These are phyloP conservation scores for Cynopterus brachyotis DNA, from an alignment of 2,113 vertebrate genomes.

Conservation along the genomic window DNA sequence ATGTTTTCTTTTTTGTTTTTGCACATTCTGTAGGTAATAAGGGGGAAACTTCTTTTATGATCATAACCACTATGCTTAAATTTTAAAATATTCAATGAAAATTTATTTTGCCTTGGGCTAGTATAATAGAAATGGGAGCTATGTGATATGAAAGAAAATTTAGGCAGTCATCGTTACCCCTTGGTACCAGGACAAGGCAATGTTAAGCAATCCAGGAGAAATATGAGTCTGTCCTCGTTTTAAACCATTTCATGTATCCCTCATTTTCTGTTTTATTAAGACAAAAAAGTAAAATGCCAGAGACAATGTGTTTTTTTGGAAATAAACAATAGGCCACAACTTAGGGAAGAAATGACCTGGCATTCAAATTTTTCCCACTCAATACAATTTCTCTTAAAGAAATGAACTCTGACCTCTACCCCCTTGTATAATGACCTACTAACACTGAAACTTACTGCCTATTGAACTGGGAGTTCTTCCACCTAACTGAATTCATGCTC, in stretches of 20 bases:
- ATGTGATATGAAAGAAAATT: not conserved
- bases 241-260: not conserved
- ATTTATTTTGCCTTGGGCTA: not conserved
- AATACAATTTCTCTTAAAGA: not conserved
- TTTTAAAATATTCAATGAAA: constrained; percentile 21
- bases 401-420: accelerated
- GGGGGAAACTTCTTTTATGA: not conserved
- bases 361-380: not conserved
- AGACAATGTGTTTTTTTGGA: not conserved
- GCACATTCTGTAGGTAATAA: not conserved
- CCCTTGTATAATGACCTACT: accelerated
- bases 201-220: not conserved
- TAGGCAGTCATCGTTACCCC: not conserved
- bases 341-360: not conserved
- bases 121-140: not conserved
- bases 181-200: not conserved
- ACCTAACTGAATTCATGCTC: accelerated
- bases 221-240: not conserved
- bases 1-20: not conserved
- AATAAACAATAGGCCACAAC: not conserved
- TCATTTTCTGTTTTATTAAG: not conserved
- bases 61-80: not conserved
- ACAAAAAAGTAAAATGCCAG: not conserved
- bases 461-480: accelerated
- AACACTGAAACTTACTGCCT: too few species aligned